These are phyloP conservation scores for Temnothorax curvispinosus DNA, from an alignment of 1,140 invertebrate genomes.

Conservation along the genomic window DNA sequence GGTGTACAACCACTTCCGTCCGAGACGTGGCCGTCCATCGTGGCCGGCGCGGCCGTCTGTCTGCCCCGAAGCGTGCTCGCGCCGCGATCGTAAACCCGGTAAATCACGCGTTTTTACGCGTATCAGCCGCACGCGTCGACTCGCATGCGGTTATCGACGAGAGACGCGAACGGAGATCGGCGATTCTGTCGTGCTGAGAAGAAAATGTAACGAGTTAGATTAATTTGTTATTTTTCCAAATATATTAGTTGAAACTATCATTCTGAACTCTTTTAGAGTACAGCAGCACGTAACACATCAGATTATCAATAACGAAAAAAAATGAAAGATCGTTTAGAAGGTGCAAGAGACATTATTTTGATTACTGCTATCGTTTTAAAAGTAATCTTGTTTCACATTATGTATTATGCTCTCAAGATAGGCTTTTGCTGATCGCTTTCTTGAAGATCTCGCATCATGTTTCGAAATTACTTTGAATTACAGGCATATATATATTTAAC, in stretches of 20 bases:
- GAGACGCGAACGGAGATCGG: not conserved
- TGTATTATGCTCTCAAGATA: not conserved
- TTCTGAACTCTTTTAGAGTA: not conserved
- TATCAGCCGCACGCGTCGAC: slow-evolving; percentile 24
- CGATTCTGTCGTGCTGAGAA: not conserved
- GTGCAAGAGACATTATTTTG: not conserved
- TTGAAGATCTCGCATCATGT: not conserved
- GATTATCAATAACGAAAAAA: not conserved
- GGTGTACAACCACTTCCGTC: slow-evolving; percentile 66
- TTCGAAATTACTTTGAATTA: not conserved
- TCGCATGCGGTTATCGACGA: not conserved
- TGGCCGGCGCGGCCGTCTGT: not conserved
- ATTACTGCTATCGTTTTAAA: not conserved
- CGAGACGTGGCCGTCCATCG: slow-evolving; percentile 9
- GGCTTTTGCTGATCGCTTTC: not conserved
- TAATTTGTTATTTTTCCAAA: not conserved
- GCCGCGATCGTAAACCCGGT: slow-evolving; percentile 37
- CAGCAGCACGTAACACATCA: not conserved
- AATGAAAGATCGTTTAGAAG: not conserved
- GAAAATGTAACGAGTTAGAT: not conserved
- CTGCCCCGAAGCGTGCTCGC: slow-evolving; percentile 19
- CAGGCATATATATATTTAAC: not conserved
- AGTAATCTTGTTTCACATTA: not conserved
- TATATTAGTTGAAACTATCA: not conserved
- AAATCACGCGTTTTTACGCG: slow-evolving; percentile 14